These are phyloP conservation scores for Agonopterix subpropinquella DNA, from an alignment of 2,888 invertebrate species.

Conservation along the genomic window DNA sequence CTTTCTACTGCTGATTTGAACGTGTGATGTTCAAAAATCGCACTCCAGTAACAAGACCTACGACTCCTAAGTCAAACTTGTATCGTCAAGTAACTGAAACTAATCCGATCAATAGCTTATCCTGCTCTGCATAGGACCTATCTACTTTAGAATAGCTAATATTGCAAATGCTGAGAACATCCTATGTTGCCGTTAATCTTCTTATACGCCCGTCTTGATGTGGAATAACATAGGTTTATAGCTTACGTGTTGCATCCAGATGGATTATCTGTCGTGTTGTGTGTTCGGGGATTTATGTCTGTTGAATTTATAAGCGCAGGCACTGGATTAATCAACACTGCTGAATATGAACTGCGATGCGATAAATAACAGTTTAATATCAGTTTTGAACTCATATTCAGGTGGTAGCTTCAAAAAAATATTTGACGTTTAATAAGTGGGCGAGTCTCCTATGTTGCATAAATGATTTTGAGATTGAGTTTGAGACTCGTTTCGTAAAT, in stretches of 20 bases:
- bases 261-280: slow-evolving; percentile 46
- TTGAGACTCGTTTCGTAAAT: too few species aligned
- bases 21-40: too few species aligned
- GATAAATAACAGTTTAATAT: too few species aligned
- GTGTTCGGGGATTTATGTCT: slow-evolving; percentile 26
- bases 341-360: slow-evolving; percentile 6
- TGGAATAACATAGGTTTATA: slow-evolving; percentile 35
- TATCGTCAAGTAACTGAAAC: not conserved
- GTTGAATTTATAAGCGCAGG: slow-evolving; percentile 23
- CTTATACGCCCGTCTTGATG: slow-evolving; percentile 37
- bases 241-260: slow-evolving; percentile 42
- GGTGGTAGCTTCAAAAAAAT: too few species aligned
- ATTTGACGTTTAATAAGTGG: too few species aligned
- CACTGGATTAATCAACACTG: slow-evolving; percentile 35
- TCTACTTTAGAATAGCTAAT: slow-evolving; percentile 15
- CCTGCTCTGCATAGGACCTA: not conserved
- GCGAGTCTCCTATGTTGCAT: too few species aligned
- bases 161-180: slow-evolving; percentile 22
- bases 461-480: too few species aligned
- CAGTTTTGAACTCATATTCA: too few species aligned
- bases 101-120: not conserved
- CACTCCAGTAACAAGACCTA: too few species aligned
- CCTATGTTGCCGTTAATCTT: slow-evolving; percentile 41
- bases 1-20: too few species aligned
- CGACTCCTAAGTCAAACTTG: too few species aligned